A percentile compares a stretch with the other conserved stretches of the same genome.
These are phyloP conservation scores for Myotis brandtii DNA, from an alignment of 2,113 vertebrate genomes.

Conservation along the genomic window DNA sequence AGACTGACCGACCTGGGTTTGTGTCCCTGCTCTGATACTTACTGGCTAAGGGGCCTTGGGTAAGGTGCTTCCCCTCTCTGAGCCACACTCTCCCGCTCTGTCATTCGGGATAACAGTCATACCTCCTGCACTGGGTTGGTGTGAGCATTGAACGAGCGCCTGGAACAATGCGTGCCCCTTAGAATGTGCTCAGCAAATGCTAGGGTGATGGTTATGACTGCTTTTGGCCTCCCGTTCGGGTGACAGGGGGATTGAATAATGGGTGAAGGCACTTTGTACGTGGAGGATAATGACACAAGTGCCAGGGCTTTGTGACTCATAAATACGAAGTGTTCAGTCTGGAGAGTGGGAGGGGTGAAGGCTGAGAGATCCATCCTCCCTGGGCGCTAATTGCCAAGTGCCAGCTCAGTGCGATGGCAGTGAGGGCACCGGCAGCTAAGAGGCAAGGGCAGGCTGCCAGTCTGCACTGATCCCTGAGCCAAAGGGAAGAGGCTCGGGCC, in stretches of 20 bases:
- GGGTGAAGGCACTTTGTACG: slow-evolving; percentile 26
- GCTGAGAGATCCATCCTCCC: background rate
- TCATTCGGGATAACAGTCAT: background rate
- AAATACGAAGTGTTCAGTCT: background rate
- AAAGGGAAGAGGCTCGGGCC: background rate
- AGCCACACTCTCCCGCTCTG: background rate
- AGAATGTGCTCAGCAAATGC: background rate
- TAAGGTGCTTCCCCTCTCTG: background rate
- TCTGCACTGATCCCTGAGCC: background rate
- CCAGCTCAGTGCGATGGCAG: background rate
- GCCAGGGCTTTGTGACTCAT: slow-evolving; percentile 66
- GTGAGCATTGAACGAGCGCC: background rate
- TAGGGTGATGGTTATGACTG: background rate
- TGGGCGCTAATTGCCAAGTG: background rate
- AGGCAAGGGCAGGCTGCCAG: background rate
- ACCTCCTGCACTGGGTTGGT: background rate
- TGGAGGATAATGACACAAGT: slow-evolving; percentile 51
- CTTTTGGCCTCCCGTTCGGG: background rate
- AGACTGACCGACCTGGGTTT: background rate
- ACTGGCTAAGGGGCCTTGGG: background rate
- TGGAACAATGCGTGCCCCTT: background rate
- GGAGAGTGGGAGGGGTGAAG: background rate
- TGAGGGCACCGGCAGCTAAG: background rate
- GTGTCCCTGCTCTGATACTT: background rate
- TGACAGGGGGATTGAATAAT: background rate